Percentiles rank a stretch among this genome's conserved stretches.
Evolutionary conservation across 2,113 vertebrate genomes (phyloP).

Genomic region (Ciconia stormi): DNA sequence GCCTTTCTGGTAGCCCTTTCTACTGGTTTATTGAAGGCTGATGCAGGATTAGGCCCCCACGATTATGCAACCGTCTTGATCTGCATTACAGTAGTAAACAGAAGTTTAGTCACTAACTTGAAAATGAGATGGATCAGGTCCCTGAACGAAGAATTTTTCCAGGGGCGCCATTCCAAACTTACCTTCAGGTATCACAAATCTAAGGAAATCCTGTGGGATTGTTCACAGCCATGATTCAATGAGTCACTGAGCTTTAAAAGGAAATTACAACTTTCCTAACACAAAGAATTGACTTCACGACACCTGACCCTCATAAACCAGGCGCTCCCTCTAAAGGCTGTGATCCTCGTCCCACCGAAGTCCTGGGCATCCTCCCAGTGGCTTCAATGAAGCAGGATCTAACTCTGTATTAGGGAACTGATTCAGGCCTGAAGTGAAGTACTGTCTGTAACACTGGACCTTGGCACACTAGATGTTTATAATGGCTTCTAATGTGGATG

Average conservation of each 20-base stretch:
- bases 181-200: conserved; percentile 58
- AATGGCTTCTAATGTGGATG: not conserved
- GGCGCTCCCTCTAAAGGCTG: conserved; percentile 49
- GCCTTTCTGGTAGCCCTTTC: not conserved
- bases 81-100: not conserved
- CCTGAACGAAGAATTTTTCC: not conserved
- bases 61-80: not conserved
- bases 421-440: not conserved
- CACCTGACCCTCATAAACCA: conserved; percentile 36
- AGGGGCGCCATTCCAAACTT: conserved; percentile 18
- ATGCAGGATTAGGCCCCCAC: not conserved
- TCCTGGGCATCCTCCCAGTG: not conserved
- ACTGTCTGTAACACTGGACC: not conserved
- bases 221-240: conserved; percentile 49
- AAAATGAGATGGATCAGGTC: conserved; percentile 10
- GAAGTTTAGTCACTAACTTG: not conserved
- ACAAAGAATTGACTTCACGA: conserved; percentile 37
- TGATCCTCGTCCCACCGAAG: not conserved
- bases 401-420: not conserved
- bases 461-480: not conserved
- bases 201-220: conserved; percentile 67
- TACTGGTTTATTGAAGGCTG: not conserved
- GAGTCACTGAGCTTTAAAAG: conserved; percentile 62
- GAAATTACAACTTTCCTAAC: conserved; percentile 67
- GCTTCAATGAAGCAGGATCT: not conserved